Evolutionary conservation across 2,113 vertebrate species (phyloP).

Genomic region (Rhizomys pruinosus): DNA sequence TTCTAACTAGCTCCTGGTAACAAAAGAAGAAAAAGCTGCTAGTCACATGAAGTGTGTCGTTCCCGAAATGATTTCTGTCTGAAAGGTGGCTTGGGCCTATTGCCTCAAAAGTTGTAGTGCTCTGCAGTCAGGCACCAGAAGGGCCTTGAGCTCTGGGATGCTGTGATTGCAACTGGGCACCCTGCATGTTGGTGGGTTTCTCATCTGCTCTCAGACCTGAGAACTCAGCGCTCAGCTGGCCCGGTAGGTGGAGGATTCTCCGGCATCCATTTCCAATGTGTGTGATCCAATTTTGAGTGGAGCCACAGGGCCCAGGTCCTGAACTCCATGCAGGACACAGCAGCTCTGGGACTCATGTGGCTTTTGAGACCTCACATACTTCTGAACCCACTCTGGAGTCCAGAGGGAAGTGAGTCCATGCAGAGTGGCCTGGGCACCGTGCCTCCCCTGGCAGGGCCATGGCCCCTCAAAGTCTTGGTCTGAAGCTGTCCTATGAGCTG

Average conservation of each 20-base stretch:
- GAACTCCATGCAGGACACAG: background rate
- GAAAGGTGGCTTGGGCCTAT: background rate
- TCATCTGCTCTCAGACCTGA: accelerated
- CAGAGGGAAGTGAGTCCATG: accelerated
- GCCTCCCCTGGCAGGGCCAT: no score
- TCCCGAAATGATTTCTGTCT: slow-evolving; percentile 51
- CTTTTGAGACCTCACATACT: background rate
- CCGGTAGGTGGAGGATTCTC: background rate
- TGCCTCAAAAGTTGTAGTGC: background rate
- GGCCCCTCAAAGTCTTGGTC: accelerated
- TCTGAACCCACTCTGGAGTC: background rate
- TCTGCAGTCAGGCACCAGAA: background rate
- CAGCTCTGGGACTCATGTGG: background rate
- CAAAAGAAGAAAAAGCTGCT: slow-evolving; percentile 52
- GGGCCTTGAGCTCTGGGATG: background rate
- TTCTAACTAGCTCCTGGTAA: slow-evolving; percentile 61
- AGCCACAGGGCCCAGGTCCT: background rate
- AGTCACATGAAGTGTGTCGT: background rate
- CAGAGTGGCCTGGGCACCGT: accelerated
- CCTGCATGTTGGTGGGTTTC: accelerated
- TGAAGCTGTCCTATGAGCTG: no score
- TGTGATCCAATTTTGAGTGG: background rate
- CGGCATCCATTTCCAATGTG: background rate
- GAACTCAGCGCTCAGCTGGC: background rate
- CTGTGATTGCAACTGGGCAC: accelerated